Conservation (phyloP, 2,113 vertebrate genomes). For the Caranx ignobilis region DNA sequence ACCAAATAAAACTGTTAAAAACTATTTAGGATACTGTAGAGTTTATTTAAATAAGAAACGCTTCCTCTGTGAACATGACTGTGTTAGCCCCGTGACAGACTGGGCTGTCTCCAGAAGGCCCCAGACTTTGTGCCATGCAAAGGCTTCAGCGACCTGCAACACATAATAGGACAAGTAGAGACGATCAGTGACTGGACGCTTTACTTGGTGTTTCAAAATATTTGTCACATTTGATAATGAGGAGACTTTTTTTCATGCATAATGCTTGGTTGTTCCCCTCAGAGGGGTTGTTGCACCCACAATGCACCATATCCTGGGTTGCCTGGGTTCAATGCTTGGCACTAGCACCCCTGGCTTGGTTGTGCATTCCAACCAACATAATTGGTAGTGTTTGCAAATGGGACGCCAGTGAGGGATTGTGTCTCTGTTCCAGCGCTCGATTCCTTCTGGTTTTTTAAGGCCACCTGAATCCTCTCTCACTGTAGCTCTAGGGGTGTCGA, state of each 20-base stretch:
- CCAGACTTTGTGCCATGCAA: background rate
- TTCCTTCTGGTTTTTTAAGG: conserved; percentile 2
- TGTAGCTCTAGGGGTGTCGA: background rate
- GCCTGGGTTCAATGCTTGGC: conserved; percentile 19
- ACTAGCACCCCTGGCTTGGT: background rate
- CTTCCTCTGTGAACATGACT: background rate
- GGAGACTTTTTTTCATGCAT: background rate
- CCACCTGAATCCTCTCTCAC: background rate
- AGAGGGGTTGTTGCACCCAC: background rate
- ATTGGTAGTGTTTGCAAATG: conserved; percentile 14
- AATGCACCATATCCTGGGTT: conserved; percentile 1
- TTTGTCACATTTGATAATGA: background rate
- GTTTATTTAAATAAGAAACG: background rate
- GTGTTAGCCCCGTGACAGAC: background rate
- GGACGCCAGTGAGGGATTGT: conserved; percentile 8
- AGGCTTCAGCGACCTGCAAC: background rate
- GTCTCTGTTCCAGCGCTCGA: conserved; percentile 4
- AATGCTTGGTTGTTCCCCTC: background rate
- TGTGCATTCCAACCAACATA: conserved; percentile 8
- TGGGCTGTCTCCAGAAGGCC: background rate
- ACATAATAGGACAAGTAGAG: background rate
- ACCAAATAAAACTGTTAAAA: background rate
- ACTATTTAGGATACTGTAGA: background rate
- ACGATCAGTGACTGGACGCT: background rate
- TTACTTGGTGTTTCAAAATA: background rate